Evolutionary conservation across 2,797 vertebrate genomes (phyloP), one percentile per base, ranked within the genome.

Genomic region (Macrochelys suwanniensis): DNA sequence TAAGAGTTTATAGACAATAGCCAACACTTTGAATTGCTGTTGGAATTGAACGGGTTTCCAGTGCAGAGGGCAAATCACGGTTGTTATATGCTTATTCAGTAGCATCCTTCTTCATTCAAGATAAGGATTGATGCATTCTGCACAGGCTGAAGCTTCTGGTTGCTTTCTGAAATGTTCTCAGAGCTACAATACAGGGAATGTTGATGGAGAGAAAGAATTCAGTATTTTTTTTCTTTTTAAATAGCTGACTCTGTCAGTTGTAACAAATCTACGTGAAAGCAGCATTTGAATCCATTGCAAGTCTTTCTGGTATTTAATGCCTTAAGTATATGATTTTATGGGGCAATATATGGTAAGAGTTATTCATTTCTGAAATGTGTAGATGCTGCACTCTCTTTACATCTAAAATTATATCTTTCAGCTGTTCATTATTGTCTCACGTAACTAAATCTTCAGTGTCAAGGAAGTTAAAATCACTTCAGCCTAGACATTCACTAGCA

Each of bases 171-270:
- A 97, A 95, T 94, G 65, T 95, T 88, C 92, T 93, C 94, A 89
- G 94, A 93, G 85, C 84, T 96, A 42, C 19, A 89, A 90, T 77
- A 87, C 71, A 96, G 93, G 85, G 80, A 95, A 71, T 95, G 96
- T 94, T 95, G 95, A 94, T 94, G 92, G 91, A 56, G 68, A 74
- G 95, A 95, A 95, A 95, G 82, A 95, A 93, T 93, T 93, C 89
- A 89, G 91, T 93, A 91, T 31, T 74, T 90, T 85, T 92, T 92
- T 85, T 85, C 68, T 84, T 49, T 42, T 71, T 13, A 94, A 93
- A 49, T 65, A 82, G 87, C 89, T 88, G 92, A 94, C 89, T 79
- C 19, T 77, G 50, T 88, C 87, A 78, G n/a, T 87, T 81, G 65
- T 45, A 94, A 90, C 11, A 87, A 83, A 82, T n/a, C 13, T 61